Conservation (phyloP, 1,140 invertebrate genomes). For the Micrasema longulum region DNA sequence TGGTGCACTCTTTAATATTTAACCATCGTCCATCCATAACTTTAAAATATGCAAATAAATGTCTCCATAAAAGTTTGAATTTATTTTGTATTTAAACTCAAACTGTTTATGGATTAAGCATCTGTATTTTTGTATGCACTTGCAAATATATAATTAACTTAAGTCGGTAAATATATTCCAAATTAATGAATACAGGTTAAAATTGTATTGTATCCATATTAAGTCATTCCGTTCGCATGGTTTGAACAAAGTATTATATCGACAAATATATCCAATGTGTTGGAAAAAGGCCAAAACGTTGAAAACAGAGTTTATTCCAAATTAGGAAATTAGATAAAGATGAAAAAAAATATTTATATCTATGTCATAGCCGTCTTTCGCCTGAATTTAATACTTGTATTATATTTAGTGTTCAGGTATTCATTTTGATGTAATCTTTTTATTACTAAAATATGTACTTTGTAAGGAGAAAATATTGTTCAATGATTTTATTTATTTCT, state of each 20-base stretch:
- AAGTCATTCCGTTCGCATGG: neutral
- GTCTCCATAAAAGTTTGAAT: no score
- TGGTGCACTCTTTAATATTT: no score
- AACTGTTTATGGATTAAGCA: conserved; percentile 19
- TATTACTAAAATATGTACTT: no score
- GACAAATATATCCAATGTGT: conserved; percentile 34
- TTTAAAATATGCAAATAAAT: no score
- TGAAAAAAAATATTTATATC: conserved; percentile 39
- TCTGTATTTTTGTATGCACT: conserved; percentile 36
- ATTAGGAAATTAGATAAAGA: conserved; percentile 25
- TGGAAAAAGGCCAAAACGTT: conserved; percentile 32
- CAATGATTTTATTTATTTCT: no score
- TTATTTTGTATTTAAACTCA: conserved; percentile 27
- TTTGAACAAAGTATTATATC: conserved; percentile 30
- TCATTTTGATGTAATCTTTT: no score
- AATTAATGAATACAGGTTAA: conserved; percentile 8
- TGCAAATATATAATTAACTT: conserved; percentile 28
- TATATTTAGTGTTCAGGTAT: neutral
- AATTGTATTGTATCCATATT: neutral
- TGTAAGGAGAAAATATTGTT: no score
- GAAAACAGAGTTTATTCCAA: conserved; percentile 35
- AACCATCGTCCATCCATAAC: conserved; percentile 5
- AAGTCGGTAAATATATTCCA: conserved; percentile 6
- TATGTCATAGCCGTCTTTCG: conserved; percentile 14
- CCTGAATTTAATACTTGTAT: conserved; percentile 10